These are phyloP conservation scores for Canis aureus DNA, from an alignment of 2,113 vertebrate genomes.

Conservation along the genomic window DNA sequence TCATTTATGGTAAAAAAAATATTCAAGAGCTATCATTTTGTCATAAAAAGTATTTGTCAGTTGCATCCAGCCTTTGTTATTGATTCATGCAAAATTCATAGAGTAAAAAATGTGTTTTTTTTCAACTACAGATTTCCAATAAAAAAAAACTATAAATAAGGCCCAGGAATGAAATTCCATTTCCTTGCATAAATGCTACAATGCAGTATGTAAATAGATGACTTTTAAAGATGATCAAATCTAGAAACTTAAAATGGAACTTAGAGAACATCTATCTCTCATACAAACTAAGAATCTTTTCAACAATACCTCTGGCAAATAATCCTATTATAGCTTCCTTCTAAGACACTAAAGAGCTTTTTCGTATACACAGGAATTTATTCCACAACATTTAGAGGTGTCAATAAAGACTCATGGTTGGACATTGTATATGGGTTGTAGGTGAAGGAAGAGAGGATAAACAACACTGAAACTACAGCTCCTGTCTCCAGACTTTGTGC, in stretches of 20 bases:
- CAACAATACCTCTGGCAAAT: not conserved
- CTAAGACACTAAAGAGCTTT: not conserved
- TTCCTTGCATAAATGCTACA: slow-evolving; percentile 48
- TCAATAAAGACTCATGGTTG: not conserved
- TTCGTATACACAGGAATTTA: not conserved
- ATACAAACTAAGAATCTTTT: not conserved
- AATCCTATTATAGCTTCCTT: not conserved
- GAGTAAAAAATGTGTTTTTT: not conserved
- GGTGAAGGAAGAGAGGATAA: not conserved
- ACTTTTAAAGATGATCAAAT: slow-evolving; percentile 52
- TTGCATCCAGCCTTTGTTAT: slow-evolving; percentile 51
- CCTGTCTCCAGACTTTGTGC: not conserved
- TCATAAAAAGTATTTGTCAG: slow-evolving; percentile 44
- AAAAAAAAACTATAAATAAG: slow-evolving; percentile 59
- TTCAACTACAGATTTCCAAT: slow-evolving; percentile 49
- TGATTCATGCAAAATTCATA: slow-evolving; percentile 68
- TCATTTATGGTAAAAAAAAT: slow-evolving; percentile 63
- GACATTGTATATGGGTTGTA: not conserved
- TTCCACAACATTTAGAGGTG: not conserved
- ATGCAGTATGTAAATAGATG: not conserved
- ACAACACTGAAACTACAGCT: not conserved
- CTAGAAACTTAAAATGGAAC: slow-evolving; percentile 43
- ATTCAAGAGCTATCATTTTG: slow-evolving; percentile 35
- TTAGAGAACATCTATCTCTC: not conserved
- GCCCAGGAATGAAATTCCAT: slow-evolving; percentile 16